Conservation (phyloP, 2,113 vertebrate species). For the Empidonax alnorum region DNA sequence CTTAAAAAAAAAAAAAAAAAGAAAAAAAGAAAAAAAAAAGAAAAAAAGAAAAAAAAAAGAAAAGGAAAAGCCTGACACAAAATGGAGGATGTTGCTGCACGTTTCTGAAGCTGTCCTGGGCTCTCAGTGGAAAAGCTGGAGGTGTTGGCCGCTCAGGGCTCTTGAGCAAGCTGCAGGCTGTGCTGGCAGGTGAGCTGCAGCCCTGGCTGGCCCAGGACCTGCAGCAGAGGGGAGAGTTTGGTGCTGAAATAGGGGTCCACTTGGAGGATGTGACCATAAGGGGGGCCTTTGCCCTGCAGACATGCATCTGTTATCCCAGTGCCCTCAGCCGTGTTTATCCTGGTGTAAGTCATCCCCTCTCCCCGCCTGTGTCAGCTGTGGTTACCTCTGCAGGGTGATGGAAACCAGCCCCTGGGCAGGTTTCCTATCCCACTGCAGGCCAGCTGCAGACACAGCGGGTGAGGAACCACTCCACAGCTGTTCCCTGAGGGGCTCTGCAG, state of each 20-base stretch:
- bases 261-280: background rate
- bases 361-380: background rate
- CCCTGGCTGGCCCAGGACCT: background rate
- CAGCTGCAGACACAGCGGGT: background rate
- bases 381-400: background rate
- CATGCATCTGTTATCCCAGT: accelerated
- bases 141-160: background rate
- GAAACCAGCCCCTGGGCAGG: background rate
- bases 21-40: background rate
- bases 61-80: background rate
- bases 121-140: background rate
- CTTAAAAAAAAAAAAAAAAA: background rate
- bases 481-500: background rate
- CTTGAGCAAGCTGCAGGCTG: background rate
- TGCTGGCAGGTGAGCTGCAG: background rate
- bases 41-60: background rate
- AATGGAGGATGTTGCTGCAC: background rate
- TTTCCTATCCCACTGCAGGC: background rate
- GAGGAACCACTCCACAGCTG: background rate
- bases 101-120: background rate
- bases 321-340: background rate
- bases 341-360: background rate
- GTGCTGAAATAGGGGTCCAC: background rate
- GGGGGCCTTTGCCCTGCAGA: background rate
- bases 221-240: background rate